These are phyloP conservation scores for Platichthys flesus DNA, from an alignment of 2,113 vertebrate species.

Conservation along the genomic window DNA sequence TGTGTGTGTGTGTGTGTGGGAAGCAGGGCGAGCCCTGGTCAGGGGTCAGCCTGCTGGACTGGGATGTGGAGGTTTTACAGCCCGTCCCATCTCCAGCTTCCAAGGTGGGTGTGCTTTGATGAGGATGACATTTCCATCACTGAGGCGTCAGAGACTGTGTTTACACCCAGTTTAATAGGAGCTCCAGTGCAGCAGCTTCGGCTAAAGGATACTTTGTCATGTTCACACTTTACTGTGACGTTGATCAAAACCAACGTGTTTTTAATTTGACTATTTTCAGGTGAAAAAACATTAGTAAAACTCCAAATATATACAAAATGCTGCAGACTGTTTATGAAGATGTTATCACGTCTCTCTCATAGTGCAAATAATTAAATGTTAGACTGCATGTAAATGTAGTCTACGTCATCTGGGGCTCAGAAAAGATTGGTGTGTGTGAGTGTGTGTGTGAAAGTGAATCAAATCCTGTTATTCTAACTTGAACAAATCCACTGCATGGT, in stretches of 20 bases:
- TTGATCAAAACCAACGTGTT: no score
- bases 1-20: conserved; percentile 59
- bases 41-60: conserved; percentile 89
- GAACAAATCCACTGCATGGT: neutral
- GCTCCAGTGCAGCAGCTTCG: no score
- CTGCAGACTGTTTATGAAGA: no score
- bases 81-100: conserved; percentile 76
- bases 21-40: conserved; percentile 87
- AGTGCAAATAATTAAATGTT: neutral
- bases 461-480: neutral
- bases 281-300: no score
- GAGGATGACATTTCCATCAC: neutral
- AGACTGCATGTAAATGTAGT: conserved; percentile 37
- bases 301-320: no score
- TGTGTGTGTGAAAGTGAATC: conserved; percentile 1
- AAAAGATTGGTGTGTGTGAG: neutral
- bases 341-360: neutral
- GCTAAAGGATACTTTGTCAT: no score
- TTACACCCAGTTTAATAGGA: conserved; percentile 9
- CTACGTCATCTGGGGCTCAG: neutral
- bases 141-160: neutral
- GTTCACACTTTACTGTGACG: no score
- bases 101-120: conserved; percentile 81
- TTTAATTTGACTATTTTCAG: no score
- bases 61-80: conserved; percentile 91